A percentile compares a stretch with the other conserved stretches of the same genome.
Conservation (phyloP, 1,140 invertebrate species). For the Cydia pomonella region DNA sequence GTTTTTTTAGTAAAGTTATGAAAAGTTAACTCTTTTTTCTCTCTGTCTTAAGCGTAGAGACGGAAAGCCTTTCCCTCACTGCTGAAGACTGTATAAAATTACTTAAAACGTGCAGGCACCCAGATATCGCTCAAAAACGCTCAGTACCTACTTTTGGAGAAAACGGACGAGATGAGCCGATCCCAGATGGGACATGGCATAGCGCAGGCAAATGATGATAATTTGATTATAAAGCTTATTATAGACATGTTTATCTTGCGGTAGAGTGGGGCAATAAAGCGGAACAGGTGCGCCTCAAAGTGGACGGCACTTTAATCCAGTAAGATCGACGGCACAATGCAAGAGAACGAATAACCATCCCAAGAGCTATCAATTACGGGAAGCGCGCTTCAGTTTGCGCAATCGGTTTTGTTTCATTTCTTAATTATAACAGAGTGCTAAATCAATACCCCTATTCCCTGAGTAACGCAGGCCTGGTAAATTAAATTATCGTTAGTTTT, state of each 20-base stretch:
- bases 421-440: not conserved
- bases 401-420: constrained; percentile 5
- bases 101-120: not conserved
- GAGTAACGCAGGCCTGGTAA: not conserved
- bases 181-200: not conserved
- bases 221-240: constrained; percentile 9
- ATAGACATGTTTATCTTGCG: constrained; percentile 24
- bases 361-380: constrained; percentile 26
- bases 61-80: not conserved
- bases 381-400: constrained; percentile 6
- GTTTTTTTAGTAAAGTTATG: no score
- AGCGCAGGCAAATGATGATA: not conserved
- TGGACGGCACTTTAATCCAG: constrained; percentile 48
- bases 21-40: no score
- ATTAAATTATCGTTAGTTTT: constrained; percentile 22
- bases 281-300: constrained; percentile 42
- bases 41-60: not conserved
- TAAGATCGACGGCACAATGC: constrained; percentile 46
- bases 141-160: not conserved
- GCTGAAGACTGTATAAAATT: not conserved
- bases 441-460: not conserved
- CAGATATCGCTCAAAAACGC: not conserved
- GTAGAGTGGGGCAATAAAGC: constrained; percentile 38
- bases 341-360: constrained; percentile 34
- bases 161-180: not conserved